Evolutionary conservation across 2,888 invertebrate genomes (phyloP), one percentile per base, ranked within the genome.

Genomic region (Eristalis arbustorum): DNA sequence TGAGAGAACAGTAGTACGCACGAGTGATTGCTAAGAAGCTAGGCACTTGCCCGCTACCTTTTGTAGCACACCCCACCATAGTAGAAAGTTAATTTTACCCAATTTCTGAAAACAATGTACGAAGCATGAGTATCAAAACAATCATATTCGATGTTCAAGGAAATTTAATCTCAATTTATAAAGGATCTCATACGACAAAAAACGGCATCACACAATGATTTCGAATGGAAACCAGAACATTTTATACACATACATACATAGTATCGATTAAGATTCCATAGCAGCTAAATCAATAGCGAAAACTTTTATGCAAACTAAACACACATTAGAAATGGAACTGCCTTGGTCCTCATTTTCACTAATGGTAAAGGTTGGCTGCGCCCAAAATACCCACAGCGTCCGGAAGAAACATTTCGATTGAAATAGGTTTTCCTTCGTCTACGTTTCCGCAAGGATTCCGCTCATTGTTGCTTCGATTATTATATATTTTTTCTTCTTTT

Each of bases 261-360:
- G 49, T 18, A 72, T 73, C 72, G 63, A 73, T 63, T 73, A 31
- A 49, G 40, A 42, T 28, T 57, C 37, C 18, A 14, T 10, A 25
- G 56, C 10, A 28, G 37, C 68, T 25, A 69, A 76, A 76, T 76
- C 76, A 76, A 76, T 68, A 56, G 31, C 23, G 62, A 62, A 68
- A 61, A 69, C 69, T 64, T 57, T 69, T 63, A 77, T 69, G 62
- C 69, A 77, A 77, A 68, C 76, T 77, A 63, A 62, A 63, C 42
- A 49, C 76, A 62, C 40, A 62, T 62, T 25, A 49, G 56, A n/a
- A 28, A 40, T 34, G 57, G 67, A 25, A 42, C 22, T 22, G 62
- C 67, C 67, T 73, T 72, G 66, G 66, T 49, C 49, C 49, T 8
- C 49, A 49, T 49, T 37, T 31, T 34, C 22, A 18, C 5, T n/a